Percentiles rank a stretch among this genome's conserved stretches.
These are phyloP conservation scores for Suillia variegata DNA, from an alignment of 2,888 invertebrate genomes.

Conservation along the genomic window DNA sequence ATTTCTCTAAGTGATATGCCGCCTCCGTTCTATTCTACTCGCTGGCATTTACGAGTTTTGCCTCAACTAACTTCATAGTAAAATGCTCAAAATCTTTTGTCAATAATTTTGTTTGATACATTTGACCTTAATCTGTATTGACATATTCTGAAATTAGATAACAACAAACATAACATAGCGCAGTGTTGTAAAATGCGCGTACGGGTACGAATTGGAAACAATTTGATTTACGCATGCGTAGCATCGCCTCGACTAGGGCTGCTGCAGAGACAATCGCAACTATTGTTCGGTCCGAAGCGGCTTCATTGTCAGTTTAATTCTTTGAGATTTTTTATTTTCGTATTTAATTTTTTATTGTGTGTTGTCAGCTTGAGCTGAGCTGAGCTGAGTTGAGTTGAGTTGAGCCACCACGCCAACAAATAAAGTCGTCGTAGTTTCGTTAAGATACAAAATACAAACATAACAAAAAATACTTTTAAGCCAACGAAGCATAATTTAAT, in stretches of 20 bases:
- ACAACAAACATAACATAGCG: conserved; percentile 37
- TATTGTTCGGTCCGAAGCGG: neutral
- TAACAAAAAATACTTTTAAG: conserved; percentile 8
- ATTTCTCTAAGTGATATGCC: too few species aligned
- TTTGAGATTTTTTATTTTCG: neutral
- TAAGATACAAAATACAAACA: conserved; percentile 4
- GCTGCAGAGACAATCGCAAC: neutral
- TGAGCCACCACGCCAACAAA: neutral
- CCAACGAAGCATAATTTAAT: conserved; percentile 45
- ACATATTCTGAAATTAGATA: conserved; percentile 50
- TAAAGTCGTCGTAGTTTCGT: neutral
- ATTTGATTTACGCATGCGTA: conserved; percentile 31
- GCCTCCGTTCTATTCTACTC: too few species aligned
- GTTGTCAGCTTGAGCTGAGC: neutral
- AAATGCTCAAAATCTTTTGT: neutral
- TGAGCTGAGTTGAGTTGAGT: conserved; percentile 1
- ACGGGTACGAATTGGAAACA: neutral
- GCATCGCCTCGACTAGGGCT: neutral
- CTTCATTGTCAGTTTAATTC: neutral
- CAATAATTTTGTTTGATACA: conserved; percentile 37
- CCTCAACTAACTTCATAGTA: too few species aligned
- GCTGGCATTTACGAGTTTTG: too few species aligned
- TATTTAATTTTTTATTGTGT: neutral
- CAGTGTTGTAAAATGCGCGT: too few species aligned
- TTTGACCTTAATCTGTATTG: conserved; percentile 53